Evolutionary conservation across 2,888 invertebrate genomes (phyloP).

Genomic region (Hypena proboscidalis): DNA sequence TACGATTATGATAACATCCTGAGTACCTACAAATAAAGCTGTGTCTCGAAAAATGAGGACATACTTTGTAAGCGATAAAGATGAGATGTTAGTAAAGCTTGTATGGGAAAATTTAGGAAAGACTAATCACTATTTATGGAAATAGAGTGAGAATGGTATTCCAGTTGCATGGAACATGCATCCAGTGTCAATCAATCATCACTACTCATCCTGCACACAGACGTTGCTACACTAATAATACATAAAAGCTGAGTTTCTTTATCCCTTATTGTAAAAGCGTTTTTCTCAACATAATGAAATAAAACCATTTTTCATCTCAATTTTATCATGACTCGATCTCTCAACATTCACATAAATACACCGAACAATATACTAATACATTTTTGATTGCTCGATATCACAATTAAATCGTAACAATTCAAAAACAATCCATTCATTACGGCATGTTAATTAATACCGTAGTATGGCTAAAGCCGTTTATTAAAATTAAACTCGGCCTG

Average conservation of each 20-base stretch:
- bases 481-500: conserved; percentile 83
- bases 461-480: conserved; percentile 78
- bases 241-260: no score
- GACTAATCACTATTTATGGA: no score
- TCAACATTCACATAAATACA: conserved; percentile 10
- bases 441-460: conserved; percentile 75
- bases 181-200: no score
- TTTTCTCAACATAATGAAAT: no score
- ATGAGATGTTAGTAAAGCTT: no score
- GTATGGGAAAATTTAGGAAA: no score
- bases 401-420: conserved; percentile 53
- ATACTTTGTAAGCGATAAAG: neutral
- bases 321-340: conserved; percentile 11
- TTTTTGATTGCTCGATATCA: conserved; percentile 46
- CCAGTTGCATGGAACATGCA: no score
- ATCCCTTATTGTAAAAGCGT: no score
- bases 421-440: conserved; percentile 69
- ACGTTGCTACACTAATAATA: no score
- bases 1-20: conserved; percentile 59
- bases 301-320: neutral
- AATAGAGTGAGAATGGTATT: no score
- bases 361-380: conserved; percentile 37
- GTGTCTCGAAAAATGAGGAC: neutral
- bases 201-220: no score
- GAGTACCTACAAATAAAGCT: conserved; percentile 30